Evolutionary conservation across 2,888 invertebrate genomes (phyloP), one percentile per base, ranked within the genome.

Genomic region (Rhodophaea formosa): DNA sequence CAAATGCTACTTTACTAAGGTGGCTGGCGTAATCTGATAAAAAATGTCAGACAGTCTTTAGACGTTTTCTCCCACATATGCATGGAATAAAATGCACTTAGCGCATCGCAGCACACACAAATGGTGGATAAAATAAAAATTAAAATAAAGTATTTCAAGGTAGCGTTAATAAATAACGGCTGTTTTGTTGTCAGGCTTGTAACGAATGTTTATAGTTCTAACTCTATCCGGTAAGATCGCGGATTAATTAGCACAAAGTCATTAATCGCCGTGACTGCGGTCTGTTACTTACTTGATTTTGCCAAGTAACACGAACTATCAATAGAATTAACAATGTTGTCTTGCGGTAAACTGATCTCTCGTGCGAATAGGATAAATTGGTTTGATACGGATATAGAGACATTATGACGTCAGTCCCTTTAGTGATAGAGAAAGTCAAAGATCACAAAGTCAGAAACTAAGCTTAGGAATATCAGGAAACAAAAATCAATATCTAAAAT

Each of bases 261-360:
- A 54, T 53, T 53, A 43, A 53, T 43, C 30, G 29, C 53, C 23
- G 53, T 53, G 15, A 32, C 30, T 45, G 45, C 35, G 46, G 54
- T 39, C 32, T 32, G 30, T 30, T 55, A 32, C 46, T 30, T 55
- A 32, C 46, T 55, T 46, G 54, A 55, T 55, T 55, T 46, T 32
- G 17, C 14, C 35, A 30, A 30, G 53, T 45, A 30, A 54, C 54
- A 46, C 54, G 17, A 45, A 35, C 45, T 46, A 55, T 45, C 44
- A 55, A 35, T 54, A 14, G n/a, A n/a, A 23, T 45, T 46, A 45
- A 55, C 54, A 32, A 32, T 55, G 45, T 55, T 55, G 54, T 46
- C 54, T 55, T 12, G 10, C 10, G 45, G 45, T 14, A 45, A 55
- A 46, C 32, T 45, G 44, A 45, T 44, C 7, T 7, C 10, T 44